A percentile compares a stretch with the other conserved stretches of the same genome.
Evolutionary conservation across 2,888 invertebrate species (phyloP).

Genomic region (Eupithecia exiguata): DNA sequence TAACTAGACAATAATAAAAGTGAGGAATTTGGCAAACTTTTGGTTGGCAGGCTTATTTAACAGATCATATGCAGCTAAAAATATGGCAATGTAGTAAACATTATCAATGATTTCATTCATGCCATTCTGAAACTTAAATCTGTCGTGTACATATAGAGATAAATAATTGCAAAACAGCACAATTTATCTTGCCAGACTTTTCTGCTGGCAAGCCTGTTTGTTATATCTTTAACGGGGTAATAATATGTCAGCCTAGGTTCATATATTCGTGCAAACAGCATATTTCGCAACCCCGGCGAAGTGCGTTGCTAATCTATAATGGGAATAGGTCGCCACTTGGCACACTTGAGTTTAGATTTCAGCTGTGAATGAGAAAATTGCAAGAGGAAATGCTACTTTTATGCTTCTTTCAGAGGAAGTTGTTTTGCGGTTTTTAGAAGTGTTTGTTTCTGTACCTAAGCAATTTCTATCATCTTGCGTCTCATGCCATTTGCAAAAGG

Average conservation of each 20-base stretch:
- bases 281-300: constrained; percentile 37
- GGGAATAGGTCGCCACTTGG: constrained; percentile 31
- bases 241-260: constrained; percentile 1
- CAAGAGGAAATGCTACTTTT: background rate
- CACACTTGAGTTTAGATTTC: constrained; percentile 32
- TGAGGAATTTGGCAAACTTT: background rate
- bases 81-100: background rate
- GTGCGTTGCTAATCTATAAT: constrained; percentile 37
- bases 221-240: background rate
- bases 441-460: background rate
- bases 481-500: background rate
- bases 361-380: constrained; percentile 17
- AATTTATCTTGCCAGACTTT: background rate
- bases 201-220: background rate
- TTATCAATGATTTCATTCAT: background rate
- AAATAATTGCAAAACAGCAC: background rate
- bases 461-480: background rate
- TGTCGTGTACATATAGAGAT: background rate
- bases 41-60: background rate
- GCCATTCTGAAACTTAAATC: background rate
- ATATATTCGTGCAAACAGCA: constrained; percentile 10
- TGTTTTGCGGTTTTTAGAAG: background rate
- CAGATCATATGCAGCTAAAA: background rate
- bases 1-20: background rate
- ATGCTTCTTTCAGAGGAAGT: background rate